Base-by-base conservation (phyloP, 2,888 invertebrate genomes). In the Cybosia mesomella region DNA sequence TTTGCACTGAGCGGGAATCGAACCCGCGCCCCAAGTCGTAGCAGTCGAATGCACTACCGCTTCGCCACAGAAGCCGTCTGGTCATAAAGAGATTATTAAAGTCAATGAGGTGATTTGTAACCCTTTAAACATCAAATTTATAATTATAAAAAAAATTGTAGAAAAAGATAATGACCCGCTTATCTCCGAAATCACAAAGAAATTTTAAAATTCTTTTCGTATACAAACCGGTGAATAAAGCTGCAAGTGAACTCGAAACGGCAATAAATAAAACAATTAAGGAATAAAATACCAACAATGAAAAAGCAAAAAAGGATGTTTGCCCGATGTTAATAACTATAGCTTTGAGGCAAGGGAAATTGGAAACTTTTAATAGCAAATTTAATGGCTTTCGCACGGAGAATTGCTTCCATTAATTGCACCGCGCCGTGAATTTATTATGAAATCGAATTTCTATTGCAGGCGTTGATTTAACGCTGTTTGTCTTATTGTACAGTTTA, bases 201-300 rank as follows among this genome's bases (percentile, higher is more conserved):
- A 82, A 80, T 76, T 70, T 71, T 74, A 75, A 76, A 87, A 87
- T 86, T 85, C 77, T 79, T 75, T 79, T 77, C 62, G 65, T 62
- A 60, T 58, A 72, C 32, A 59, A 83, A 84, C 77, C 75, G 76
- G 73, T 75, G 74, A 79, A 87, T 87, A 82, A 85, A 87, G 86
- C 84, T 74, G 82, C 76, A 74, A 83, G 70, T 82, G 81, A 79
- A 85, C 83, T 84, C 78, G 79, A 79, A 74, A 73, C 77, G 71
- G 81, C 85, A 86, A 84, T 87, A 89, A 90, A 90, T 90, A 90
- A 90, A 82, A 89, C 89, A 90, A 91, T 91, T 88, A 91, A 91
- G 74, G 80, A 86, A 85, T 84, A 89, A 89, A 88, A 90, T 89
- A 82, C 82, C 72, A 71, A 81, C 74, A 73, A 22, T 61, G 71